These are phyloP conservation scores for Campopleginae sp. DNA, from an alignment of 2,888 invertebrate genomes.

Conservation along the genomic window DNA sequence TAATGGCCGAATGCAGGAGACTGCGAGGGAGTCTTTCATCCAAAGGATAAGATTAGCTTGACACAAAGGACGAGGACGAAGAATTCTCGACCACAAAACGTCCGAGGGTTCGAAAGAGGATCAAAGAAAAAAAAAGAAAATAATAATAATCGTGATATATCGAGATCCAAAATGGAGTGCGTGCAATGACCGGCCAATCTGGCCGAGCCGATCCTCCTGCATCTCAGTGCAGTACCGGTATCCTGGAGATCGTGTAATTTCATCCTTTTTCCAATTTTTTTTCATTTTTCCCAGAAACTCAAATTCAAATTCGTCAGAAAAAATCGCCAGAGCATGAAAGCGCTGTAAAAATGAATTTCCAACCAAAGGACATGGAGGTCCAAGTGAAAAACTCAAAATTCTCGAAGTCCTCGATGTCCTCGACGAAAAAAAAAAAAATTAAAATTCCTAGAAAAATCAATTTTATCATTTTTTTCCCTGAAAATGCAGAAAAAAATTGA, in stretches of 20 bases:
- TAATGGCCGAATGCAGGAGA: neutral
- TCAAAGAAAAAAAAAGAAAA: conserved; percentile 68
- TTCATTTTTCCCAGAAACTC: neutral
- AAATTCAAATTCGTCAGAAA: neutral
- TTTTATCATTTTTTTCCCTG: too few relatives aligned
- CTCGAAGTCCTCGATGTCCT: neutral
- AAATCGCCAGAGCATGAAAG: neutral
- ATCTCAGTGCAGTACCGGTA: conserved; percentile 65
- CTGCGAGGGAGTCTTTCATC: conserved; percentile 1
- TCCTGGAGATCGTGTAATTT: too few relatives aligned
- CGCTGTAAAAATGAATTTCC: neutral
- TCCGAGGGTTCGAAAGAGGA: neutral
- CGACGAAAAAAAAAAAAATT: neutral
- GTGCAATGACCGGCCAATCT: conserved; percentile 79
- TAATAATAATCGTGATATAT: conserved; percentile 71
- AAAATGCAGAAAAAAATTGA: neutral
- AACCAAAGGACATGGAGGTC: neutral
- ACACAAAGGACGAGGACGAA: neutral
- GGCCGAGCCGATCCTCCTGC: conserved; percentile 71
- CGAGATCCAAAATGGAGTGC: conserved; percentile 75
- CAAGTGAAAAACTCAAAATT: neutral
- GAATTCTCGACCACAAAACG: neutral
- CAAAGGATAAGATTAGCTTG: neutral
- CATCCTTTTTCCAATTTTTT: neutral
- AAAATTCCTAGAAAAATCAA: neutral